Evolutionary conservation across 2,888 invertebrate genomes (phyloP).

Genomic region (Ctenicera cuprea): DNA sequence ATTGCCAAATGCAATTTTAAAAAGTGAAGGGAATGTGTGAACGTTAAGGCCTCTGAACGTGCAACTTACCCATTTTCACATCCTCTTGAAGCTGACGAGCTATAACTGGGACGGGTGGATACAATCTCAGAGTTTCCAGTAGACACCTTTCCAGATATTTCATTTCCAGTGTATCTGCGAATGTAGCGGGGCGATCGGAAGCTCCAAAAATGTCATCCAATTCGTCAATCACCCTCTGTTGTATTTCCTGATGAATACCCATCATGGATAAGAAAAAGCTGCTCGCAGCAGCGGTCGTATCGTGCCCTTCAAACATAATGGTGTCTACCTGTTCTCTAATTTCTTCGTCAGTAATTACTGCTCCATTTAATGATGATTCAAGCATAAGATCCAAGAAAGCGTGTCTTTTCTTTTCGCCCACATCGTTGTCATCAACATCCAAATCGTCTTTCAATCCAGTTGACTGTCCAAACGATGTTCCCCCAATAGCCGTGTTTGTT

Average conservation of each 20-base stretch:
- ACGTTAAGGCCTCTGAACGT: no score
- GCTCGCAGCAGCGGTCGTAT: slow-evolving; percentile 90
- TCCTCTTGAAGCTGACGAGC: slow-evolving; percentile 83
- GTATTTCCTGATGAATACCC: slow-evolving; percentile 87
- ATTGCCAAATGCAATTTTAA: no score
- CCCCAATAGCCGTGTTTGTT: no score
- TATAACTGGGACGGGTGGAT: slow-evolving; percentile 87
- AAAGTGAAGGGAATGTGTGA: no score
- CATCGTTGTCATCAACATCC: slow-evolving; percentile 88
- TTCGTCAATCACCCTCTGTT: slow-evolving; percentile 84
- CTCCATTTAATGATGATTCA: slow-evolving; percentile 87
- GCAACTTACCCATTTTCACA: slow-evolving; percentile 78
- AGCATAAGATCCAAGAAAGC: slow-evolving; percentile 93
- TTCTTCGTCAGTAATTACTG: slow-evolving; percentile 84
- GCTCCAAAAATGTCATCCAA: slow-evolving; percentile 86
- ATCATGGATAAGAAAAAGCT: slow-evolving; percentile 91
- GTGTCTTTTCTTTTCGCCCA: slow-evolving; percentile 87
- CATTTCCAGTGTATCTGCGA: slow-evolving; percentile 86
- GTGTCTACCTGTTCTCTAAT: slow-evolving; percentile 92
- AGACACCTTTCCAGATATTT: slow-evolving; percentile 88
- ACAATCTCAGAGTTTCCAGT: slow-evolving; percentile 85
- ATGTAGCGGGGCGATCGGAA: slow-evolving; percentile 84
- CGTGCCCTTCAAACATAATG: slow-evolving; percentile 93
- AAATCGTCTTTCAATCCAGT: slow-evolving; percentile 82
- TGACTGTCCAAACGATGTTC: slow-evolving; percentile 78